These are phyloP conservation scores for Brachionus rubens DNA, from an alignment of 1,140 invertebrate genomes.

Conservation along the genomic window DNA sequence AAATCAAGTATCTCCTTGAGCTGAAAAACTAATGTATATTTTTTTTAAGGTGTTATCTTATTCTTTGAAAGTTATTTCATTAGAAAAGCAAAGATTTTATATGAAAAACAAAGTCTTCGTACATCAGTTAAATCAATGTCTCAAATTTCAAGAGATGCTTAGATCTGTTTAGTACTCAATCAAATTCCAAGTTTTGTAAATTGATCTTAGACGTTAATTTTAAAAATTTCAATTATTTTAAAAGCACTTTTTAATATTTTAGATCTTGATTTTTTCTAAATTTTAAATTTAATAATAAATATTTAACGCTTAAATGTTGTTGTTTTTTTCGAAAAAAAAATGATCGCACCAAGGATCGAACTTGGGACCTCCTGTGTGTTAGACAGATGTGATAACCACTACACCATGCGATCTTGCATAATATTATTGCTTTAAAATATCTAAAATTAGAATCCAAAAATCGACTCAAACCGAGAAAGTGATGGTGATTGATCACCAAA, in stretches of 20 bases:
- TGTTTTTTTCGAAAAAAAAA: not conserved
- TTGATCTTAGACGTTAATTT: no score
- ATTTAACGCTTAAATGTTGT: no score
- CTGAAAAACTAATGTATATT: not conserved
- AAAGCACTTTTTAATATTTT: no score
- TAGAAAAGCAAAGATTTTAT: conserved; percentile 44
- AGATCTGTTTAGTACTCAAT: not conserved
- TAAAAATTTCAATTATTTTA: not conserved
- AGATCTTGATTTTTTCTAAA: not conserved
- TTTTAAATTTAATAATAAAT: no score
- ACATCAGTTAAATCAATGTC: conserved; percentile 45
- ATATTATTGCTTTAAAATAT: no score
- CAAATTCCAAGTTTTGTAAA: not conserved
- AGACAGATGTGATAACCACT: conserved; percentile 40
- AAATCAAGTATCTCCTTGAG: not conserved
- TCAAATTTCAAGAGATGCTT: not conserved
- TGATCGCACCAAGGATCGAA: conserved; percentile 40
- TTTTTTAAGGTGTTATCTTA: conserved; percentile 32
- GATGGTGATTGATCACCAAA: no score
- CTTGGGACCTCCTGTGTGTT: conserved; percentile 29
- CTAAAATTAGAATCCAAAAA: no score
- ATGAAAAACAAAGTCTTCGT: conserved; percentile 37
- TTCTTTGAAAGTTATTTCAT: conserved; percentile 43
- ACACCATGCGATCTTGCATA: conserved; percentile 21
- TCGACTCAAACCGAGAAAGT: no score